Evolutionary conservation across 35 echinoderm and acorn worm species (phyloP), one percentile per base, ranked within the genome.

Genomic region (Ophiothrix spiculata): DNA sequence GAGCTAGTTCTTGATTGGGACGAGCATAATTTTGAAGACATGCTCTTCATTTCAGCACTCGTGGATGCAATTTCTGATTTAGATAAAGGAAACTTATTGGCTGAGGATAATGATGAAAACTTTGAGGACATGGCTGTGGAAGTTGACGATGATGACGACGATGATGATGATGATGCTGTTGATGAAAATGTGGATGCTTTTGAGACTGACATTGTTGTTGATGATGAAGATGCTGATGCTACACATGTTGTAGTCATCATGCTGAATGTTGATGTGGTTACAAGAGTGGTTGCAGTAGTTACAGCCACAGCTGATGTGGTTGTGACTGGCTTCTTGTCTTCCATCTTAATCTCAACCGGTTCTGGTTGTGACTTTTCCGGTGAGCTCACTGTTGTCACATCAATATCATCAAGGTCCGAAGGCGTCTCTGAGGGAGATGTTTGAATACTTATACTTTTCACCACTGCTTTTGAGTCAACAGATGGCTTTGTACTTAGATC

Each of bases 391-490:
- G 60, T 64, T 28, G 77, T 80, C 21, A 33, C 45, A 23, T 32
- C 34, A 32, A 23, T 45, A 45, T 21, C 38, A 28, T 87, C 76
- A 73, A 78, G n/a, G 38, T 54, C 56, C n/a, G 25, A 41, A 10
- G 85, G 80, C 39, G 74, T 87, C 34, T 92, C 90, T 28, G 85
- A 73, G 0, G 90, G 85, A 2, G 85, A 92, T 19, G 90, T 92
- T 40, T 92, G 84, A 6, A 87, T 85, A 40, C 90, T 92, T 37
- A 86, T 92, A 56, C 90, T 92, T 40, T 92, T 92, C 46, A 92
- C 41, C 31, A 40, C 90, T 32, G 78, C 36, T 42, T 90, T 81
- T 23, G 63, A 60, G n/a, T 60, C 63, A 36, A 6, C 35, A 34
- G 54, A 31, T 0, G 1, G 0, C 39, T 74, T 84, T 54, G 54